Evolutionary conservation across 2,113 vertebrate species (phyloP).

Genomic region (Physeter macrocephalus): DNA sequence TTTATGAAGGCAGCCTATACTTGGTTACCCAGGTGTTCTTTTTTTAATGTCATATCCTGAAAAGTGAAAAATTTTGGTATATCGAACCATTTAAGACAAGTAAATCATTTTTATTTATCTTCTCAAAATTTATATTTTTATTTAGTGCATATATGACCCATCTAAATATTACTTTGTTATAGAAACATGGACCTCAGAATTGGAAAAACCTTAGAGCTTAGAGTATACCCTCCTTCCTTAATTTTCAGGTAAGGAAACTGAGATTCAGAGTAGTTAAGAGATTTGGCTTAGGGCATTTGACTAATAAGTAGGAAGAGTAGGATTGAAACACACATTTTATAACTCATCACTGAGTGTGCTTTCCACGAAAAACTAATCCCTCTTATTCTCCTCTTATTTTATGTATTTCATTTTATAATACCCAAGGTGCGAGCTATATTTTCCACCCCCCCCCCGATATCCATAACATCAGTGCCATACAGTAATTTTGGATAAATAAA

Average conservation of each 20-base stretch:
- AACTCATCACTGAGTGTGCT: neutral
- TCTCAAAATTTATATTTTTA: conserved; percentile 7
- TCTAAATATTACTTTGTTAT: conserved; percentile 1
- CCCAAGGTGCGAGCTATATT: neutral
- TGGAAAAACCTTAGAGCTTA: neutral
- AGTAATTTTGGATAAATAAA: neutral
- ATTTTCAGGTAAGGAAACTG: conserved; percentile 14
- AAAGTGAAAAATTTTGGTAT: neutral
- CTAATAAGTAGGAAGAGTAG: neutral
- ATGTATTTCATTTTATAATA: neutral
- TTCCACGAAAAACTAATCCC: neutral
- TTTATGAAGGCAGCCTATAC: neutral
- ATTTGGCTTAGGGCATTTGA: neutral
- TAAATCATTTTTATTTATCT: conserved; percentile 29
- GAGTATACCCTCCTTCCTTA: neutral
- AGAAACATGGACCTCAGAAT: neutral
- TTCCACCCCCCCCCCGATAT: neutral
- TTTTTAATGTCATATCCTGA: neutral
- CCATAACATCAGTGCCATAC: neutral
- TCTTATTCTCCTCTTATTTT: neutral
- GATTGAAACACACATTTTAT: neutral
- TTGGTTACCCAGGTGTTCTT: neutral
- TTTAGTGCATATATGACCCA: neutral
- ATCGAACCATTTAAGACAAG: neutral
- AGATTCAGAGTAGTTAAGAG: neutral